Evolutionary conservation across 2,888 invertebrate genomes (phyloP).

Genomic region (Psylliodes chrysocephalus): DNA sequence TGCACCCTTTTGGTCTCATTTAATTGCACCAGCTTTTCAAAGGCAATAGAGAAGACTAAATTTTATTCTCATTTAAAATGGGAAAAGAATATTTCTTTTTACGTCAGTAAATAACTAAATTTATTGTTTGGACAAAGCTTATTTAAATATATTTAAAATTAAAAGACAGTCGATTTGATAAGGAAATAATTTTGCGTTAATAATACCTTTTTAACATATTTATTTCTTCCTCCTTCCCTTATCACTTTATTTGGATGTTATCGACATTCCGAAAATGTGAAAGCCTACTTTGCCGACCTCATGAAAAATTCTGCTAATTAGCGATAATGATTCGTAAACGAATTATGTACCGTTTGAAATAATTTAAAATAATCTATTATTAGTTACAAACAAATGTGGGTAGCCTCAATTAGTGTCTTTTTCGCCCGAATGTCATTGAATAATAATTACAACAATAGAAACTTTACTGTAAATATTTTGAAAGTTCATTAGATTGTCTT

Average conservation of each 20-base stretch:
- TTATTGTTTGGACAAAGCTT: no score
- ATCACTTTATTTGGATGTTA: not conserved
- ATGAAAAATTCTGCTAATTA: slow-evolving; percentile 12
- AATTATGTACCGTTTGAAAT: slow-evolving; percentile 3
- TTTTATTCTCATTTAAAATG: no score
- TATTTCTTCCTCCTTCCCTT: not conserved
- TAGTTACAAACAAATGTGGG: not conserved
- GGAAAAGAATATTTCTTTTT: no score
- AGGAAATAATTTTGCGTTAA: not conserved
- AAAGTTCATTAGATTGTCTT: slow-evolving; percentile 9
- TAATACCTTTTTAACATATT: not conserved
- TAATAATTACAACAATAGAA: slow-evolving; percentile 17
- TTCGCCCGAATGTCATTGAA: slow-evolving; percentile 6
- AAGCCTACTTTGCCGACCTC: not conserved
- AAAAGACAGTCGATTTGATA: not conserved
- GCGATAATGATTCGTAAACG: slow-evolving; percentile 8
- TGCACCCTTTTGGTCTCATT: no score
- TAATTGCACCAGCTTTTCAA: no score
- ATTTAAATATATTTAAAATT: no score
- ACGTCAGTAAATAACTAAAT: no score
- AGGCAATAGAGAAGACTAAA: no score
- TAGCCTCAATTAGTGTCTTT: slow-evolving; percentile 15
- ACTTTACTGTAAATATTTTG: slow-evolving; percentile 16
- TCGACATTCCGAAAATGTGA: not conserved
- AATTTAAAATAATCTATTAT: slow-evolving; percentile 9